Base-by-base conservation (phyloP, 2,888 invertebrate genomes). In the Sarcophaga caerulescens region DNA sequence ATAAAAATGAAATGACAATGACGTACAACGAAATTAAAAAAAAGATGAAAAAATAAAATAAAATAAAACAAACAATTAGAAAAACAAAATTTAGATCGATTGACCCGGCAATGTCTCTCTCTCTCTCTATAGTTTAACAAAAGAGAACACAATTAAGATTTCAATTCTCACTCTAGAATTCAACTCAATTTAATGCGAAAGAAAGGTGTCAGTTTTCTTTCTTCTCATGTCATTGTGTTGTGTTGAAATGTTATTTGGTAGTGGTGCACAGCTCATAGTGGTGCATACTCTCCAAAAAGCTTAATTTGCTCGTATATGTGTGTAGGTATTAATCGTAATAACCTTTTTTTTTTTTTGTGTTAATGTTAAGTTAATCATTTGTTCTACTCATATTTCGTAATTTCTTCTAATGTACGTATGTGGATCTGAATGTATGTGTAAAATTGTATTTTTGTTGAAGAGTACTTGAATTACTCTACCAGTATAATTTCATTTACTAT, bases 381-480 rank as follows among this genome's bases (percentile, higher is more conserved):
- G 35, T 35, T 35, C 35, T 35, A 35, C 35, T 35, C 12, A 59
- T 71, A 44, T n/a, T 69, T 80, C 19, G 65, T 45, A 73, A 65
- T 60, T 80, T 66, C 14, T 57, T 47, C 19, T 45, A 65, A 19
- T 23, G 12, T 17, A 52, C 17, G 17, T 52, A 14, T 17, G 17
- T 47, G 4, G 0, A 11, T 11, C 8, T 47, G 47, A 3, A 14
- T 47, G 47, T 47, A 14, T 14, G 47, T 11, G 4, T 47, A 14
- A 47, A 69, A 35, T 68, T 25, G 44, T n/a, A n/a, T 59, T 5
- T 66, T 60, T 66, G 14, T 73, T 65, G 65, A 19, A 73, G n/a
- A 81, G 68, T 45, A 81, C 57, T 17, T 68, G 80, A 25, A 74
- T 81, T 60, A 68, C 73, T 80, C 68, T 35, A 47, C 66, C 74